A percentile compares a stretch with the other conserved stretches of the same genome.
Evolutionary conservation across 1,140 invertebrate genomes (phyloP).

Genomic region (Trachymyrmex septentrionalis): DNA sequence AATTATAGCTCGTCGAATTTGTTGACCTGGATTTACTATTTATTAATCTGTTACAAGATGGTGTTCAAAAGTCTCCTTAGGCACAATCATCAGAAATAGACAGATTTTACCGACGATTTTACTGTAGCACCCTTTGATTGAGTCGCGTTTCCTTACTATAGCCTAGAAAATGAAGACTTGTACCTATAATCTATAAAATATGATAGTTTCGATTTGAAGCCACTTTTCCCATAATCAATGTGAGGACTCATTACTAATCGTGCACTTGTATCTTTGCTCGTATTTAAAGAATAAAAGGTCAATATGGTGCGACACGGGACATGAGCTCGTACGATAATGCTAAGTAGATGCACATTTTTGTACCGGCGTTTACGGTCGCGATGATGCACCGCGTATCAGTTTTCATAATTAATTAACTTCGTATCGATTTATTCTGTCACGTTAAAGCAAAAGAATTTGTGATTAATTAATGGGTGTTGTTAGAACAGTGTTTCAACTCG

Average conservation of each 20-base stretch:
- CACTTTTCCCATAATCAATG: too few species aligned
- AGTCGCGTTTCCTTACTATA: too few species aligned
- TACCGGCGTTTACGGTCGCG: neutral
- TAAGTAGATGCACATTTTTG: neutral
- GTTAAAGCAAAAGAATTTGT: neutral
- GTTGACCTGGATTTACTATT: too few species aligned
- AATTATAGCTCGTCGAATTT: too few species aligned
- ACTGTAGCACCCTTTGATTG: too few species aligned
- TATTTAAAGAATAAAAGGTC: constrained; percentile 22
- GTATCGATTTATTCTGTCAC: constrained; percentile 21
- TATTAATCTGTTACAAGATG: too few species aligned
- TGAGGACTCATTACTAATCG: neutral
- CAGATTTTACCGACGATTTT: too few species aligned
- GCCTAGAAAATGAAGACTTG: too few species aligned
- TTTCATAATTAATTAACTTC: constrained; percentile 31
- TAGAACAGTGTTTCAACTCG: neutral
- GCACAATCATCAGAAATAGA: too few species aligned
- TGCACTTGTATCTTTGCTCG: neutral
- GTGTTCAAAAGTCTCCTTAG: too few species aligned
- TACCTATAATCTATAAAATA: too few species aligned
- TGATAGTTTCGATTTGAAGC: too few species aligned
- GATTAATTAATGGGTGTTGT: constrained; percentile 2
- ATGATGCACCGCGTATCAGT: constrained; percentile 15
- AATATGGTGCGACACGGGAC: constrained; percentile 6
- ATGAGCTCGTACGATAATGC: constrained; percentile 1